Conservation (phyloP, 2,888 invertebrate species). For the Catocala sponsa region DNA sequence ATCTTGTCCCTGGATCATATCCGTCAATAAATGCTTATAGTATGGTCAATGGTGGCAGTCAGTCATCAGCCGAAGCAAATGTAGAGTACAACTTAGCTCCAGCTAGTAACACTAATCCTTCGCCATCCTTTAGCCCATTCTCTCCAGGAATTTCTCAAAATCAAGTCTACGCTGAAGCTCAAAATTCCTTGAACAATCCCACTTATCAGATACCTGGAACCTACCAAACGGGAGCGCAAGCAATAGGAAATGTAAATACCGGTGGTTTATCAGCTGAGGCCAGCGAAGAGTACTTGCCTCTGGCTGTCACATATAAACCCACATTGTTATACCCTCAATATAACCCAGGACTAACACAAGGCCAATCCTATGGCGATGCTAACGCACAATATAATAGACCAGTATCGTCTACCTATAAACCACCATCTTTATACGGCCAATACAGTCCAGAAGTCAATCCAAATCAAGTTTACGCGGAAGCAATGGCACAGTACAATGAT, state of each 20-base stretch:
- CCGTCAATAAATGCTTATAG: slow-evolving; percentile 10
- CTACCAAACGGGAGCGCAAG: not conserved
- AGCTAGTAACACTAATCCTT: not conserved
- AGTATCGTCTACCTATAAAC: slow-evolving; percentile 2
- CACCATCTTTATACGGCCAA: not conserved
- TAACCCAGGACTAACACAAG: slow-evolving; percentile 13
- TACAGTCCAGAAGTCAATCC: slow-evolving; percentile 16
- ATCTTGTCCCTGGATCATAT: slow-evolving; percentile 5
- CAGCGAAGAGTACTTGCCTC: slow-evolving; percentile 2
- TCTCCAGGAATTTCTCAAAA: not conserved
- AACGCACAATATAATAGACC: slow-evolving; percentile 5
- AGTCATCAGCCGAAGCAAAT: slow-evolving; percentile 5
- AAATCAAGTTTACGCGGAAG: slow-evolving; percentile 18
- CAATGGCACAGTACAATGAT: slow-evolving; percentile 11
- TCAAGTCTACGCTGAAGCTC: slow-evolving; percentile 10
- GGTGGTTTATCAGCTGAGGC: slow-evolving; percentile 1
- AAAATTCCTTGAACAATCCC: not conserved
- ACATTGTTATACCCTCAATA: slow-evolving; percentile 21
- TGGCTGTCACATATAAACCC: slow-evolving; percentile 27
- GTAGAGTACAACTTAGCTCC: not conserved
- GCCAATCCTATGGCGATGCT: slow-evolving; percentile 1
- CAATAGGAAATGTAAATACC: not conserved
- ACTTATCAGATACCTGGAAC: not conserved
- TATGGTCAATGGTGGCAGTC: not conserved
- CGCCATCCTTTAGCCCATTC: not conserved